These are phyloP conservation scores for Campoletis raptor DNA, from an alignment of 2,888 invertebrate species.

Conservation along the genomic window DNA sequence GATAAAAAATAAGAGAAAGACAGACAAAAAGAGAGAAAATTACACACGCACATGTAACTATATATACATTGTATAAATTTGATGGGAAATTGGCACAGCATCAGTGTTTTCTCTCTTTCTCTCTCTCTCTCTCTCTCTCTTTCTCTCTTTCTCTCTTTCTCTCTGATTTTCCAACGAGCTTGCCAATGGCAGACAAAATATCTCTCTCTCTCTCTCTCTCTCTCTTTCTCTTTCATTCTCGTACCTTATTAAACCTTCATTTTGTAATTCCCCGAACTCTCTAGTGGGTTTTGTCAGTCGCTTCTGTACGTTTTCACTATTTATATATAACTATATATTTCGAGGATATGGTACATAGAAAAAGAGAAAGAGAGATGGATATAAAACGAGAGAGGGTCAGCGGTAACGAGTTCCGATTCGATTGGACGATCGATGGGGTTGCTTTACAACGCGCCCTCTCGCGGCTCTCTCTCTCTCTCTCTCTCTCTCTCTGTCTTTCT, in stretches of 20 bases:
- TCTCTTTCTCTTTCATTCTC: constrained; percentile 69
- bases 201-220: constrained; percentile 26
- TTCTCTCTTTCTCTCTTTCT: neutral
- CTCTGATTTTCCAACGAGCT: constrained; percentile 33
- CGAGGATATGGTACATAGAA: neutral
- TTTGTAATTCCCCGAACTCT: constrained; percentile 78
- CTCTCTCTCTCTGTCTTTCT: too few relatives aligned
- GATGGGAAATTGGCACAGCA: constrained; percentile 31
- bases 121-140: neutral
- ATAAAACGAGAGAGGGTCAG: constrained; percentile 3
- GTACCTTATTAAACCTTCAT: constrained; percentile 82
- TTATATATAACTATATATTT: neutral
- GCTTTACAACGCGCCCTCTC: constrained; percentile 37
- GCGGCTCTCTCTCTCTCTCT: neutral
- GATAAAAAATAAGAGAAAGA: constrained; percentile 27
- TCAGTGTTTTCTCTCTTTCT: constrained; percentile 22
- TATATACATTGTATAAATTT: constrained; percentile 17
- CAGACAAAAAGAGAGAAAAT: constrained; percentile 9
- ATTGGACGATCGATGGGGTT: constrained; percentile 66
- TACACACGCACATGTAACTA: neutral
- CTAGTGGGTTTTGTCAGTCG: constrained; percentile 60
- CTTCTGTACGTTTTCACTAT: constrained; percentile 33
- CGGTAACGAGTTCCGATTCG: constrained; percentile 65
- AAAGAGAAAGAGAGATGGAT: constrained; percentile 36
- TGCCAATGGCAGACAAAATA: constrained; percentile 13